Conservation (phyloP, 2,888 invertebrate species). For the Eudemis profundana region DNA sequence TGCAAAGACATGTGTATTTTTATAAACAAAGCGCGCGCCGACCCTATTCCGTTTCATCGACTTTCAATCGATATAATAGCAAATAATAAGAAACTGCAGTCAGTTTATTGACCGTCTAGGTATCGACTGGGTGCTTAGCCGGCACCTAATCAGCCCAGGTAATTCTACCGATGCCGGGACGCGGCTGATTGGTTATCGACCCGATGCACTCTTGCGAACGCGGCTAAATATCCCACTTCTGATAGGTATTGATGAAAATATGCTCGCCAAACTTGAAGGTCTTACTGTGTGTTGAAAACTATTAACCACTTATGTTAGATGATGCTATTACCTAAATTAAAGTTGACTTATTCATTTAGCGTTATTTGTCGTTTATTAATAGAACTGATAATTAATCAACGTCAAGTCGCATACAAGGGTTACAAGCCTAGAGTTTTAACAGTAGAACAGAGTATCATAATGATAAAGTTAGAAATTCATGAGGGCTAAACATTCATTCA, state of each 20-base stretch:
- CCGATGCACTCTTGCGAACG: constrained; percentile 61
- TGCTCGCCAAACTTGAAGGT: background rate
- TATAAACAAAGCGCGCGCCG: background rate
- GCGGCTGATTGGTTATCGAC: constrained; percentile 81
- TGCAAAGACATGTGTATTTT: too few species aligned
- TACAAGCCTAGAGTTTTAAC: too few species aligned
- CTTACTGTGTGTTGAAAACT: too few species aligned
- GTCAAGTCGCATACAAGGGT: too few species aligned
- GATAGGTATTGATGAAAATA: constrained; percentile 54
- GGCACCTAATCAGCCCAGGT: constrained; percentile 75
- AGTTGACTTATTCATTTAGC: too few species aligned
- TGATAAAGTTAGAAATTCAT: too few species aligned
- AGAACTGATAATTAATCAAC: too few species aligned
- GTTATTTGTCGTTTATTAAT: too few species aligned
- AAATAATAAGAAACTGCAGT: constrained; percentile 50
- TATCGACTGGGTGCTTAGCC: constrained; percentile 61
- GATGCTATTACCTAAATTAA: too few species aligned
- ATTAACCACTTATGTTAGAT: too few species aligned
- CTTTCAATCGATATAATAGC: constrained; percentile 29
- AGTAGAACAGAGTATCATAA: too few species aligned
- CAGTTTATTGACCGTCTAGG: constrained; percentile 59
- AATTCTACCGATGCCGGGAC: constrained; percentile 60
- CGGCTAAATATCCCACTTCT: constrained; percentile 58
- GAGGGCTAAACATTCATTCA: too few species aligned
- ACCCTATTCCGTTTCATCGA: background rate